Evolutionary conservation across 2,888 invertebrate genomes (phyloP).

Genomic region (Agrotis puta): DNA sequence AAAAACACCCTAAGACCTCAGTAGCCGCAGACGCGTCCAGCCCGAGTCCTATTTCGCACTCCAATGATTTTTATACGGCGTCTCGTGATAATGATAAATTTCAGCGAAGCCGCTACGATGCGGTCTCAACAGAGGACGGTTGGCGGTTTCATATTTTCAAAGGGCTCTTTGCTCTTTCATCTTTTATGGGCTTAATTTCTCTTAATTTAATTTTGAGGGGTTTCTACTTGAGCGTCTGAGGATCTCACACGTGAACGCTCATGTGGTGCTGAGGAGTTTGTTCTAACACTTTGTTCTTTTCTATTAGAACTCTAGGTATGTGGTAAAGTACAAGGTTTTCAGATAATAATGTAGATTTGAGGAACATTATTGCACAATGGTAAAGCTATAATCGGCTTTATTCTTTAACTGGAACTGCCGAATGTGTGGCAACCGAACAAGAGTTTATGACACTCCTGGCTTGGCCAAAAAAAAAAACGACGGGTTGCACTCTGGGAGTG

Average conservation of each 20-base stretch:
- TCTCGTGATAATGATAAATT: constrained; percentile 69
- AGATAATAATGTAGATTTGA: too few species aligned
- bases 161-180: constrained; percentile 31
- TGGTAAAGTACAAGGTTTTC: too few species aligned
- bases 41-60: constrained; percentile 68
- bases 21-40: constrained; percentile 50
- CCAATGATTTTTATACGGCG: constrained; percentile 69
- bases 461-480: too few species aligned
- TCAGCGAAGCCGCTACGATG: constrained; percentile 41
- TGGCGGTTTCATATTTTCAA: constrained; percentile 50
- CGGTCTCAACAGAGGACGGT: constrained; percentile 19
- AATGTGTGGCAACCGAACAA: too few species aligned
- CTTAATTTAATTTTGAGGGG: constrained; percentile 30
- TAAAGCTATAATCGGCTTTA: too few species aligned
- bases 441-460: too few species aligned
- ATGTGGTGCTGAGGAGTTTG: background rate
- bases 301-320: too few species aligned
- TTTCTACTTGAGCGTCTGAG: constrained; percentile 4
- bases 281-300: too few species aligned
- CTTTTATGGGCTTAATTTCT: constrained; percentile 28
- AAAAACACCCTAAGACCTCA: constrained; percentile 36
- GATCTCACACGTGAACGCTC: background rate
- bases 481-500: too few species aligned
- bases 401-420: too few species aligned
- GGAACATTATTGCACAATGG: too few species aligned